Evolutionary conservation across 2,797 vertebrate species (phyloP).

Genomic region (Taenioides sp.): DNA sequence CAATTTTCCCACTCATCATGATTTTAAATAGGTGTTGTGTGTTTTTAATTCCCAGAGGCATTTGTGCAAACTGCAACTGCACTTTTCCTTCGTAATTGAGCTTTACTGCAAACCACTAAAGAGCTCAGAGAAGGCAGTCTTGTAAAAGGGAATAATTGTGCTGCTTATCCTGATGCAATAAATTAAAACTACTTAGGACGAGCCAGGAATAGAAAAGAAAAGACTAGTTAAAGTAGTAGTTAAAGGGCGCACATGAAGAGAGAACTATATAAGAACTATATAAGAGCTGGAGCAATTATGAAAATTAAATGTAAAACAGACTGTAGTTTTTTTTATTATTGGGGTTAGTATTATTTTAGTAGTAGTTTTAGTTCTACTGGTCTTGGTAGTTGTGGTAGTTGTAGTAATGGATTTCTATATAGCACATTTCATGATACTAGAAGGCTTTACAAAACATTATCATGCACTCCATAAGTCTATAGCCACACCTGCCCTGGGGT

Average conservation of each 20-base stretch:
- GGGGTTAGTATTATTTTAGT: not conserved
- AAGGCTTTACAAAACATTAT: too few species aligned
- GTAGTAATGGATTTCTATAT: too few species aligned
- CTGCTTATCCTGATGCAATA: slow-evolving; percentile 35
- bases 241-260: not conserved
- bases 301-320: not conserved
- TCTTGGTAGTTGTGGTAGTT: too few species aligned
- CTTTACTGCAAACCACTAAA: slow-evolving; percentile 57
- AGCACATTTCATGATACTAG: too few species aligned
- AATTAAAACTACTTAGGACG: slow-evolving; percentile 35
- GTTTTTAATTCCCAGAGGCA: slow-evolving; percentile 52
- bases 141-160: slow-evolving; percentile 60
- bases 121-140: slow-evolving; percentile 35
- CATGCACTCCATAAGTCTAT: too few species aligned
- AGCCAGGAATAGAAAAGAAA: slow-evolving; percentile 17
- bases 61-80: slow-evolving; percentile 59
- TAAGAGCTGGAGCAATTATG: not conserved
- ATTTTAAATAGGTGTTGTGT: slow-evolving; percentile 36
- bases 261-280: not conserved
- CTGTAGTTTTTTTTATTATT: not conserved
- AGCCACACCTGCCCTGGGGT: too few species aligned
- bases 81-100: slow-evolving; percentile 45
- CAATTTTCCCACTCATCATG: slow-evolving; percentile 51
- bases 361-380: too few species aligned
- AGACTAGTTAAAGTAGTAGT: not conserved